Evolutionary conservation across 2,113 vertebrate genomes (phyloP).

Genomic region (Tetrao urogallus): DNA sequence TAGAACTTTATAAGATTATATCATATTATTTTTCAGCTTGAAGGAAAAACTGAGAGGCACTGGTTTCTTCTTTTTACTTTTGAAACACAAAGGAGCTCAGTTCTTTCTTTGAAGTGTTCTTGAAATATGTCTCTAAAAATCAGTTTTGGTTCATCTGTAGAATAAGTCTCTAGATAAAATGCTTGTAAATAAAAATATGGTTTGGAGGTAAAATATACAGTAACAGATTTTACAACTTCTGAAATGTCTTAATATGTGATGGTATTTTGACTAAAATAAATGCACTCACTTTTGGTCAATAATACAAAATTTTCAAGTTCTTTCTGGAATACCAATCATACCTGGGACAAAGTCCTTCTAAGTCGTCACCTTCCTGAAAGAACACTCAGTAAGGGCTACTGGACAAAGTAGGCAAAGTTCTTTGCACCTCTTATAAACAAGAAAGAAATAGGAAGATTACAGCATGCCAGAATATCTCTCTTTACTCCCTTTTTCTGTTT

Average conservation of each 20-base stretch:
- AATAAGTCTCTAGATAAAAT: neutral
- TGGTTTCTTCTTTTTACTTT: neutral
- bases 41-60: neutral
- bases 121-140: neutral
- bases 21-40: neutral
- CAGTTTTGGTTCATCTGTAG: neutral
- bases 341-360: neutral
- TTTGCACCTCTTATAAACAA: neutral
- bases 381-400: neutral
- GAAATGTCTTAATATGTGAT: neutral
- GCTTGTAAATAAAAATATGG: neutral
- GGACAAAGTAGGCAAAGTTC: neutral
- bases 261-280: neutral
- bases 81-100: neutral
- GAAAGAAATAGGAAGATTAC: neutral
- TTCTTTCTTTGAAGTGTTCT: neutral
- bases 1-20: neutral
- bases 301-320: neutral
- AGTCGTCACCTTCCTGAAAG: neutral
- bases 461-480: neutral
- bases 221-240: neutral
- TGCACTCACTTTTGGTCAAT: neutral
- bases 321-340: neutral
- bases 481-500: neutral
- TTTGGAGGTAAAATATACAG: conserved; percentile 17